Evolutionary conservation across 2,797 vertebrate species (phyloP).

Genomic region (Lindbergichthys nudifrons): DNA sequence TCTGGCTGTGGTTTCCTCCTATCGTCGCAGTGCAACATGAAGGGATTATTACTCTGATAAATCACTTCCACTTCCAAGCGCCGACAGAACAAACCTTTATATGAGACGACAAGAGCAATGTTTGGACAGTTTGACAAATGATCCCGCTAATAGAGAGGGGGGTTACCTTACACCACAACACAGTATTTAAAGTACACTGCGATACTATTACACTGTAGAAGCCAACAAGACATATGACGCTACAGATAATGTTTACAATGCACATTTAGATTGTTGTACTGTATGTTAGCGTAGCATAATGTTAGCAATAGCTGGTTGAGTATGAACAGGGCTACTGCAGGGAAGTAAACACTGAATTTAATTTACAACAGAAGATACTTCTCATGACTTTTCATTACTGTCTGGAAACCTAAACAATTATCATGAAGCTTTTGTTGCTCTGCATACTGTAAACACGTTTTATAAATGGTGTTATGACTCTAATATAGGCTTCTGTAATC

Average conservation of each 20-base stretch:
- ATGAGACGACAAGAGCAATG: constrained; percentile 1
- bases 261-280: background rate
- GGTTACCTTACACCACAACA: background rate
- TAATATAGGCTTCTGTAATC: constrained; percentile 3
- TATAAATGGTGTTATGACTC: background rate
- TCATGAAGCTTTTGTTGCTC: background rate
- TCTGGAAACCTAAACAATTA: background rate
- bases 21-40: background rate
- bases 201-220: background rate
- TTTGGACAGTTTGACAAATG: constrained; percentile 36
- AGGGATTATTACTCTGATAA: constrained; percentile 12
- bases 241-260: constrained; percentile 52
- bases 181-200: background rate
- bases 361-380: background rate
- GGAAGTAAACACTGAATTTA: background rate
- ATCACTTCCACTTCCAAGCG: constrained; percentile 18
- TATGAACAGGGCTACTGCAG: background rate
- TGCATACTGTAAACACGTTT: too few species aligned
- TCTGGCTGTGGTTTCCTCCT: constrained; percentile 13
- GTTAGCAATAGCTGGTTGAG: constrained; percentile 13
- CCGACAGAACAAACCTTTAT: constrained; percentile 21
- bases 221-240: background rate
- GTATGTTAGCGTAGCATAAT: background rate
- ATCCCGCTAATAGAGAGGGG: background rate
- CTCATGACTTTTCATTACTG: background rate